These are phyloP conservation scores for Sinelater perroti DNA, from an alignment of 2,888 invertebrate genomes.

Conservation along the genomic window DNA sequence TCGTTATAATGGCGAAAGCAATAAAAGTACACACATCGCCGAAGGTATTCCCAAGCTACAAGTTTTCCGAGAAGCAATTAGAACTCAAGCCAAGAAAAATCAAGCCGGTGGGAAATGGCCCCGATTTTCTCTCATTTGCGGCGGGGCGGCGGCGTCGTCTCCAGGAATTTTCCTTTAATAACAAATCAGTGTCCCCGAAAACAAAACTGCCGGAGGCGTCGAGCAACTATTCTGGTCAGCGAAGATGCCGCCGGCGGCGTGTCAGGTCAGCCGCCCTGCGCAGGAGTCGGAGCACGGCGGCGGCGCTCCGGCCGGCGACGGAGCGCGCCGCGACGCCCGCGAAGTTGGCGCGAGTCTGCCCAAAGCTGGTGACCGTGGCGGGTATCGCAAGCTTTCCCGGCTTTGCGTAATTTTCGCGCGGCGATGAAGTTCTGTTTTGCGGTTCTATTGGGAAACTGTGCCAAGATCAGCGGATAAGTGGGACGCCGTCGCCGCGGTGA, in stretches of 20 bases:
- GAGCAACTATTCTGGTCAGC: too few species aligned
- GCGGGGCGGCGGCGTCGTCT: constrained; percentile 2
- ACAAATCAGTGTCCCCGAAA: constrained; percentile 16
- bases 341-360: constrained; percentile 28
- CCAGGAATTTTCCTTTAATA: constrained; percentile 15
- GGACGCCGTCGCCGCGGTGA: neutral
- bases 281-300: constrained; percentile 6
- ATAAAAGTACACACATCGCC: too few species aligned
- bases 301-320: constrained; percentile 18
- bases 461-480: constrained; percentile 18
- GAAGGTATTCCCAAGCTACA: too few species aligned
- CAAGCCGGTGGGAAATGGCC: neutral
- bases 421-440: constrained; percentile 8
- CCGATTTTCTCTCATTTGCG: constrained; percentile 9
- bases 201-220: constrained; percentile 15
- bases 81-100: constrained; percentile 15
- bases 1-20: too few species aligned
- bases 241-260: too few species aligned
- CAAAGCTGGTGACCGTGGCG: constrained; percentile 17
- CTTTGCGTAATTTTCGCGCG: constrained; percentile 13
- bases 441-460: constrained; percentile 13
- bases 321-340: constrained; percentile 23
- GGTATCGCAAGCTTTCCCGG: constrained; percentile 5
- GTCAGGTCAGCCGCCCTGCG: too few species aligned
- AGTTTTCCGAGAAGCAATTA: too few species aligned